Conservation (phyloP, 1,140 invertebrate species). For the Cotesia typhae region DNA sequence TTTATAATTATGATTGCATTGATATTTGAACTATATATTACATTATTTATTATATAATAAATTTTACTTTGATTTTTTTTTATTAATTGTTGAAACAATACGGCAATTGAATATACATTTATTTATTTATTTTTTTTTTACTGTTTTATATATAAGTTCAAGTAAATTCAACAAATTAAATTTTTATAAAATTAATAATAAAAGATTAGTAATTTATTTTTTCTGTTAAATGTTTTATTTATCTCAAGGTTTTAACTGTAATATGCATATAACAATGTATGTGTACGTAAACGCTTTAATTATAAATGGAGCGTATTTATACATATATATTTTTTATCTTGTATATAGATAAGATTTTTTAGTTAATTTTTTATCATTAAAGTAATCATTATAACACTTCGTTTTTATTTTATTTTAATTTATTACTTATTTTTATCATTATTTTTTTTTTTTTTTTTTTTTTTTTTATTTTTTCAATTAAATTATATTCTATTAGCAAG, state of each 20-base stretch:
- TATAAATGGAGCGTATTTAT: constrained; percentile 6
- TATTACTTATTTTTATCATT: not conserved
- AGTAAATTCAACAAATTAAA: too few species aligned
- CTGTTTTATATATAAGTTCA: too few species aligned
- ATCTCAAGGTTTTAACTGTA: not conserved
- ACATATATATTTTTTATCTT: constrained; percentile 21
- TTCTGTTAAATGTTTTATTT: not conserved
- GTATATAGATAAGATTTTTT: constrained; percentile 8
- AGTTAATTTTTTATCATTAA: constrained; percentile 7
- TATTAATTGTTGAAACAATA: too few species aligned
- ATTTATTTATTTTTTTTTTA: too few species aligned
- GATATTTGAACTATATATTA: too few species aligned
- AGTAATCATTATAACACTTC: constrained; percentile 8
- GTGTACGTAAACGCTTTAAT: constrained; percentile 15
- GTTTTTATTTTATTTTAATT: constrained; percentile 6
- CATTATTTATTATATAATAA: too few species aligned
- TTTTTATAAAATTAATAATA: too few species aligned
- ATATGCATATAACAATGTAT: constrained; percentile 23
- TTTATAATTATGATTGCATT: too few species aligned
- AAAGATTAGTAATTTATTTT: too few species aligned
- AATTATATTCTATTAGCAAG: constrained; percentile 12
- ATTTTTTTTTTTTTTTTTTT: not conserved
- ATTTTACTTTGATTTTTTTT: too few species aligned
- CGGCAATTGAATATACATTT: too few species aligned
- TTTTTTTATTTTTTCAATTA: not conserved